These are phyloP conservation scores for Plemyria rubiginata DNA, from an alignment of 2,888 invertebrate species.

Conservation along the genomic window DNA sequence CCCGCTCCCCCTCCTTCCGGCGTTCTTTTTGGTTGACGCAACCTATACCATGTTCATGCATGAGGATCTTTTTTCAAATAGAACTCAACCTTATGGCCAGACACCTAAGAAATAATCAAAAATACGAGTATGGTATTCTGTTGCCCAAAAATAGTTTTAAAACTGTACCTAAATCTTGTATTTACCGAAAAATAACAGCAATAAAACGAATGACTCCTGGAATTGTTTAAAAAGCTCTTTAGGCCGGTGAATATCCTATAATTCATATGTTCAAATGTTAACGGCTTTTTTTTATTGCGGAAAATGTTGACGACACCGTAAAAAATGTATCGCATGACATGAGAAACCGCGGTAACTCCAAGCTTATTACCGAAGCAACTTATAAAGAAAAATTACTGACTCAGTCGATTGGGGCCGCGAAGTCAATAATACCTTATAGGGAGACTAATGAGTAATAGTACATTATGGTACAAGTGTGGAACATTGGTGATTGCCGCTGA, in stretches of 20 bases:
- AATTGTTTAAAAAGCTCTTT: conserved; percentile 35
- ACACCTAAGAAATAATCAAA: too few relatives aligned
- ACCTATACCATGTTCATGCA: too few relatives aligned
- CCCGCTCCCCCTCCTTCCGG: too few relatives aligned
- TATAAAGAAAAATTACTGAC: conserved; percentile 54
- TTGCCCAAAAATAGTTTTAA: conserved; percentile 5
- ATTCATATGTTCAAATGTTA: conserved; percentile 39
- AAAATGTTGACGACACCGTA: conserved; percentile 62
- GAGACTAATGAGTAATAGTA: too few relatives aligned
- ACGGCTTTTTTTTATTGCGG: conserved; percentile 36
- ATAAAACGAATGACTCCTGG: conserved; percentile 31
- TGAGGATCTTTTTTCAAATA: too few relatives aligned
- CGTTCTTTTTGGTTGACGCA: too few relatives aligned
- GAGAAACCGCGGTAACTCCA: conserved; percentile 73
- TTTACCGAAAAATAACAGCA: conserved; percentile 31
- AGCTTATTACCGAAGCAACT: conserved; percentile 69
- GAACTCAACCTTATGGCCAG: too few relatives aligned
- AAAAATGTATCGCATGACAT: conserved; percentile 60
- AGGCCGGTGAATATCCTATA: conserved; percentile 30
- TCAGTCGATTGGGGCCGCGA: conserved; percentile 53
- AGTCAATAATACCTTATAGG: conserved; percentile 34
- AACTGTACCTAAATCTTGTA: conserved; percentile 18
- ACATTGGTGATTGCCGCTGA: too few relatives aligned
- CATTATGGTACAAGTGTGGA: too few relatives aligned
- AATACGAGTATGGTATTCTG: too few relatives aligned